Percentiles rank a stretch among this genome's conserved stretches.
These are phyloP conservation scores for Orchesella cincta DNA, from an alignment of 1,140 invertebrate species.

Conservation along the genomic window DNA sequence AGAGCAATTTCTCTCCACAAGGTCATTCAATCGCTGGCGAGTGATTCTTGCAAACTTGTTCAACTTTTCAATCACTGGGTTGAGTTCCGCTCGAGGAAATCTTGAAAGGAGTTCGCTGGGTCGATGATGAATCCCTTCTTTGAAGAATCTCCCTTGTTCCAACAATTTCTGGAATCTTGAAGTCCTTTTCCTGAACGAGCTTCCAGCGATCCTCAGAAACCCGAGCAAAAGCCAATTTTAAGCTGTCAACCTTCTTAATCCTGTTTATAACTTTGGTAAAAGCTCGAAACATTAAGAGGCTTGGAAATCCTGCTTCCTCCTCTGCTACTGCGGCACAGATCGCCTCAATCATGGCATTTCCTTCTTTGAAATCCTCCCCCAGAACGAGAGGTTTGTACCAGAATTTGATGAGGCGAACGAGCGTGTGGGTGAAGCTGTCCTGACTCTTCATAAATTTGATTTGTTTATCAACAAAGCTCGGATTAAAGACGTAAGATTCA, in stretches of 20 bases:
- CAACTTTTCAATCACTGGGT: background rate
- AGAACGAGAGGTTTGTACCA: slow-evolving; percentile 2
- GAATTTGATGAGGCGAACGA: background rate
- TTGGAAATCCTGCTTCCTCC: too few species aligned
- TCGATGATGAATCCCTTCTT: background rate
- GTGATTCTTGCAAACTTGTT: background rate
- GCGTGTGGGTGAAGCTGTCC: background rate
- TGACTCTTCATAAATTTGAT: background rate
- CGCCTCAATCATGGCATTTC: background rate
- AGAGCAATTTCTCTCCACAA: too few species aligned
- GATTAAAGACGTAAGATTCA: background rate
- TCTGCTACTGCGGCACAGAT: background rate
- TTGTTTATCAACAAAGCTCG: background rate
- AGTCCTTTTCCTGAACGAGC: background rate
- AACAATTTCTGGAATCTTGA: background rate
- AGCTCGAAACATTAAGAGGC: background rate
- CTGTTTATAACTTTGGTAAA: background rate
- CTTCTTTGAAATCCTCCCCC: background rate
- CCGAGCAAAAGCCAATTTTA: background rate
- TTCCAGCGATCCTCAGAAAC: background rate
- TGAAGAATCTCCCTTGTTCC: background rate
- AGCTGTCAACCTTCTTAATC: background rate
- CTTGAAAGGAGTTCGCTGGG: background rate
- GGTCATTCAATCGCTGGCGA: background rate
- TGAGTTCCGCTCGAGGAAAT: background rate